Evolutionary conservation across 2,888 invertebrate genomes (phyloP).

Genomic region (Zootermopsis nevadensis): DNA sequence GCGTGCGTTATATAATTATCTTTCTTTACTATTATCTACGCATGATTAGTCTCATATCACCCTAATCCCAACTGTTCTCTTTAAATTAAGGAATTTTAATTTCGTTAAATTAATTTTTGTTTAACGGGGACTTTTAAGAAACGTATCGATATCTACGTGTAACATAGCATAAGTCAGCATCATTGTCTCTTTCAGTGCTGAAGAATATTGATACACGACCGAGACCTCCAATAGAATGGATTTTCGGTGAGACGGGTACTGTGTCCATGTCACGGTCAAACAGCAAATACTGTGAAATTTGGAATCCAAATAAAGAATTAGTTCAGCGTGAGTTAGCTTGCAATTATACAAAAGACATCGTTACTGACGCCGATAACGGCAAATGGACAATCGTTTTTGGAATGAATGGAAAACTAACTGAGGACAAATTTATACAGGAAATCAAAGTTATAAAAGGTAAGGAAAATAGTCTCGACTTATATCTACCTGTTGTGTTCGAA

Average conservation of each 20-base stretch:
- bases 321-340: background rate
- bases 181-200: background rate
- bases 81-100: too few relatives aligned
- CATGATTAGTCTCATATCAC: too few relatives aligned
- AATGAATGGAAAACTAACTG: background rate
- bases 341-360: background rate
- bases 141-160: too few relatives aligned
- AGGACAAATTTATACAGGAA: background rate
- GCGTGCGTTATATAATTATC: too few relatives aligned
- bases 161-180: background rate
- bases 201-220: background rate
- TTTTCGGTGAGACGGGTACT: background rate
- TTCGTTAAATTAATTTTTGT: too few relatives aligned
- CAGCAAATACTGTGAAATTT: background rate
- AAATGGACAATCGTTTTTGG: background rate
- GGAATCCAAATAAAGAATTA: background rate
- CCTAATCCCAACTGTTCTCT: too few relatives aligned
- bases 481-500: too few relatives aligned
- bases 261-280: background rate
- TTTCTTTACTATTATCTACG: too few relatives aligned
- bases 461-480: background rate
- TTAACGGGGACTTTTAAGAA: too few relatives aligned
- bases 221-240: background rate
- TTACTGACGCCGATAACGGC: background rate
- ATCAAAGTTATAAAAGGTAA: background rate